Conservation (phyloP, 2,888 invertebrate species). For the Melangyna quadrimaculata region DNA sequence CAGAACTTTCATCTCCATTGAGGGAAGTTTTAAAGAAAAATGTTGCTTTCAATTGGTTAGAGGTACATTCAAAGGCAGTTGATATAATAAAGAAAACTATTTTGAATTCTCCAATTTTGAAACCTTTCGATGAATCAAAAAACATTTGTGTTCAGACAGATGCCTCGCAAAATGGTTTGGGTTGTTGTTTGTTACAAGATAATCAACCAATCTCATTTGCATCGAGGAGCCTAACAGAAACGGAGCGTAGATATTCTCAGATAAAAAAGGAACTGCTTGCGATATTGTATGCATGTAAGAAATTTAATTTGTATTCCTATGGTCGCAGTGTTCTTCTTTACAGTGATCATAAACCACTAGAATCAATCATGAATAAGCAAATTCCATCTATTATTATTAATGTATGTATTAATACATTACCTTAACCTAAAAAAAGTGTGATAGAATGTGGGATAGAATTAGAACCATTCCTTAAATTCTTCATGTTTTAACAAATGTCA, state of each 20-base stretch:
- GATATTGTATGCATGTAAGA: constrained; percentile 20
- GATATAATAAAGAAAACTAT: constrained; percentile 13
- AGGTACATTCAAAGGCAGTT: constrained; percentile 21
- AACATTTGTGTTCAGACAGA: constrained; percentile 12
- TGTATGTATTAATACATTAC: too few species aligned
- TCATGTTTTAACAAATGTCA: too few species aligned
- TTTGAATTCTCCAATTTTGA: constrained; percentile 12
- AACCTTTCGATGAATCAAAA: constrained; percentile 16
- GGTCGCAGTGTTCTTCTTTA: constrained; percentile 17
- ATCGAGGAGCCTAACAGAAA: constrained; percentile 14
- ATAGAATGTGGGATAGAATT: too few species aligned
- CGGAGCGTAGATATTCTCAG: constrained; percentile 2
- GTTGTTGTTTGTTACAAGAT: constrained; percentile 1
- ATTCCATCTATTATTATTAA: too few species aligned
- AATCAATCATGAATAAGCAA: constrained; percentile 19
- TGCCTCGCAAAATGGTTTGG: constrained; percentile 17
- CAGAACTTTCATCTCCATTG: constrained; percentile 30
- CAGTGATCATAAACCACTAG: constrained; percentile 33
- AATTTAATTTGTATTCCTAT: constrained; percentile 27
- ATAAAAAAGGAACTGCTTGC: constrained; percentile 38
- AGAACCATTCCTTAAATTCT: too few species aligned
- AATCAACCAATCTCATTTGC: neutral
- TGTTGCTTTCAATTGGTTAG: constrained; percentile 43
- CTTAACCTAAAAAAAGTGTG: too few species aligned
- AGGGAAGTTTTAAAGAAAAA: constrained; percentile 39